Evolutionary conservation across 2,888 invertebrate species (phyloP).

Genomic region (Pantelozetes paolii): DNA sequence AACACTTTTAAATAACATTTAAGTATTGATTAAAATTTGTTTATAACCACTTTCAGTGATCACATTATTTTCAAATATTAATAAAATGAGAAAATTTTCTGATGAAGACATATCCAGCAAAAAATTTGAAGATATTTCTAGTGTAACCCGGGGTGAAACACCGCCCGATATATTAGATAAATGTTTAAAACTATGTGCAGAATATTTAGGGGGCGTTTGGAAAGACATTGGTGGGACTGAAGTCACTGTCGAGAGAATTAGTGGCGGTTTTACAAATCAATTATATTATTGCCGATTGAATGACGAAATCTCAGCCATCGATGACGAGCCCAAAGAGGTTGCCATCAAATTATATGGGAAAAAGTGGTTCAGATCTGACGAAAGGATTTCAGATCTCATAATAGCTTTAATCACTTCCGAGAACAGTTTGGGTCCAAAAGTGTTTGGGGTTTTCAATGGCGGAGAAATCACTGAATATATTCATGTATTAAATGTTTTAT

Average conservation of each 20-base stretch:
- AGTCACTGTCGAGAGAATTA: slow-evolving; percentile 12
- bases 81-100: no score
- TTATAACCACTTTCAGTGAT: no score
- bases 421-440: slow-evolving; percentile 30
- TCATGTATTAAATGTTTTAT: neutral
- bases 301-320: neutral
- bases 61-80: no score
- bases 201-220: slow-evolving; percentile 18
- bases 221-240: no score
- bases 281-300: slow-evolving; percentile 23
- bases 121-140: no score
- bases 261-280: slow-evolving; percentile 34
- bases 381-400: slow-evolving; percentile 19
- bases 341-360: slow-evolving; percentile 1
- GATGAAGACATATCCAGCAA: no score
- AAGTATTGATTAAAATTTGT: no score
- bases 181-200: neutral
- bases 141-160: no score
- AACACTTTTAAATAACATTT: no score
- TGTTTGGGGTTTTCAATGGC: slow-evolving; percentile 23
- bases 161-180: no score
- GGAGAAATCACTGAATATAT: slow-evolving; percentile 18
- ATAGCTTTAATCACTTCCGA: neutral
- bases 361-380: slow-evolving; percentile 19
- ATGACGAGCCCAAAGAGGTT: slow-evolving; percentile 1